Evolutionary conservation across 1,140 invertebrate species (phyloP), one percentile per base, ranked within the genome.

Genomic region (Apis dorsata): DNA sequence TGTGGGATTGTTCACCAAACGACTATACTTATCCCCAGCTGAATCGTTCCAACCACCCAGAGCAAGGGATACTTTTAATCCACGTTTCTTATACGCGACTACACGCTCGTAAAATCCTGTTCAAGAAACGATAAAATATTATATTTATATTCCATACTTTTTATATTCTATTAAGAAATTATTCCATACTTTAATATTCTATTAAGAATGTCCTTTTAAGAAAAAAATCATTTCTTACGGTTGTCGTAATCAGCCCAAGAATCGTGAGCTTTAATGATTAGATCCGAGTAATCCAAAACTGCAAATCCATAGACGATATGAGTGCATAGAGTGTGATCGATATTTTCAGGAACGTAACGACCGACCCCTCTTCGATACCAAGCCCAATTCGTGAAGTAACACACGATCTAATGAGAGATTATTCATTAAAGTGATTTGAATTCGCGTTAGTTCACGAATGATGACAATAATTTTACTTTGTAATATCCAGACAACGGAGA

Each of bases 311-410:
- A 99, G 1, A 99, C 96, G 72, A 99, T 96, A 89, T 99, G 98
- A 0, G 98, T 98, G 90, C 98, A 99, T 0, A 99, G 94, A 60
- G 96, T 95, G 1, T 97, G 95, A 91, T 99, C 97, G 34, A 99
- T 98, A 86, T 98, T 95, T 90, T 97, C 97, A 1, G 98, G 98
- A 2, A 95, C 93, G 86, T 97, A 98, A 88, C 97, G 97, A 66
- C 97, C 98, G 21, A 95, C 88, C 0, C 97, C 97, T 84, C 95
- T 96, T n/a, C 97, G 94, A 87, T 98, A 98, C 97, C 98, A 98
- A 1, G 98, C 97, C 98, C 98, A 99, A 90, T 98, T 99, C 0
- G 98, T 98, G 90, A 98, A 98, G 91, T 99, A 99, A 88, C 98
- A 99, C 1, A 98, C 97, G 0, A 99, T 94, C 93, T 97, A 96